Evolutionary conservation across 2,797 vertebrate genomes (phyloP).

Genomic region (Dermochelys coriacea): DNA sequence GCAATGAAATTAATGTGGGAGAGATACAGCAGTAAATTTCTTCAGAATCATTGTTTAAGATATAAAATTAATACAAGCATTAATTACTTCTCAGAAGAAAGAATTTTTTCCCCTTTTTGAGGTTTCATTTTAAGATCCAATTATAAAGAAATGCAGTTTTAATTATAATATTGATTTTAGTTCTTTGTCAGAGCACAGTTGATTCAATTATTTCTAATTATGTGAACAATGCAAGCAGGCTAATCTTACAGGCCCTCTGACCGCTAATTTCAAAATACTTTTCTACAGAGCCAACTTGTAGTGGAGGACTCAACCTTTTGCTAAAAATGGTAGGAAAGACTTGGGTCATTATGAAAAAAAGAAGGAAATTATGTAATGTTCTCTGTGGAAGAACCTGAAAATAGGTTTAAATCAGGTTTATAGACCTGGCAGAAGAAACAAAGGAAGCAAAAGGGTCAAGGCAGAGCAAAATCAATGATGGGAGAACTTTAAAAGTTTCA

Average conservation of each 20-base stretch:
- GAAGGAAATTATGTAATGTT: constrained; percentile 13
- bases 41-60: constrained; percentile 61
- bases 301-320: not conserved
- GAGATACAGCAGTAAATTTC: not conserved
- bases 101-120: constrained; percentile 37
- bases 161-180: constrained; percentile 73
- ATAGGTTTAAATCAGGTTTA: constrained; percentile 13
- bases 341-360: constrained; percentile 16
- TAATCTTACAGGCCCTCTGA: constrained; percentile 68
- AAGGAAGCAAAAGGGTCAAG: not conserved
- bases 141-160: constrained; percentile 72
- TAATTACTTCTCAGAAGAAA: constrained; percentile 57
- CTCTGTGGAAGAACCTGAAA: not conserved
- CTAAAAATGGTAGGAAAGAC: not conserved
- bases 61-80: constrained; percentile 64
- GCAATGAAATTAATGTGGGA: constrained; percentile 18
- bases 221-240: constrained; percentile 9
- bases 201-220: constrained; percentile 78
- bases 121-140: constrained; percentile 69
- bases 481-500: not conserved
- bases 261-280: constrained; percentile 58
- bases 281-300: constrained; percentile 24
- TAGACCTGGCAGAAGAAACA: not conserved
- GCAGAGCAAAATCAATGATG: not conserved
- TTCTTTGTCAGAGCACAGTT: constrained; percentile 57